Evolutionary conservation across 2,797 vertebrate species (phyloP).

Genomic region (Trachurus trachurus): DNA sequence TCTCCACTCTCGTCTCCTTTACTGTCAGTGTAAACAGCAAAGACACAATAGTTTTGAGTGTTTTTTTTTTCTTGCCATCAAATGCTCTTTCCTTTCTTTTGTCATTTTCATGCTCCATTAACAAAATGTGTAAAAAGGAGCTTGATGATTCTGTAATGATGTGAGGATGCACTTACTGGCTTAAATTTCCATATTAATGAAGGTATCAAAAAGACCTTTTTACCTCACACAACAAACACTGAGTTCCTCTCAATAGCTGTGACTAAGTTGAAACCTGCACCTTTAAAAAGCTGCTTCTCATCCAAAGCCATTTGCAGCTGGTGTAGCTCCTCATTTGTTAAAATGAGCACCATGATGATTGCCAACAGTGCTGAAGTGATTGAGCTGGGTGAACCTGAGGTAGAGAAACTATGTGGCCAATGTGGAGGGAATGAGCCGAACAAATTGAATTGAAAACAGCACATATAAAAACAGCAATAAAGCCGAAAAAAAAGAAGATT

Average conservation of each 20-base stretch:
- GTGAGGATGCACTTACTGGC: conserved; percentile 79
- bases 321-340: conserved; percentile 70
- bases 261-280: conserved; percentile 41
- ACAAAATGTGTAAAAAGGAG: conserved; percentile 82
- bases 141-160: conserved; percentile 87
- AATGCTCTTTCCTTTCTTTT: conserved; percentile 78
- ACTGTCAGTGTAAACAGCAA: conserved; percentile 29
- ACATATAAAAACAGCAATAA: conserved; percentile 67
- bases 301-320: conserved; percentile 68
- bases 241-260: conserved; percentile 51
- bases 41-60: conserved; percentile 8
- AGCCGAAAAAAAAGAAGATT: conserved; percentile 15
- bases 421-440: conserved; percentile 73
- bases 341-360: conserved; percentile 82
- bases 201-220: conserved; percentile 68
- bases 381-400: conserved; percentile 78
- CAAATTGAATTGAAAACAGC: conserved; percentile 72
- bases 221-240: conserved; percentile 63
- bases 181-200: conserved; percentile 88
- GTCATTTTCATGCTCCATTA: conserved; percentile 86
- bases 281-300: conserved; percentile 70
- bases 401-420: conserved; percentile 56
- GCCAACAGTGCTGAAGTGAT: conserved; percentile 78
- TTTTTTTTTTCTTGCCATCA: conserved; percentile 39
- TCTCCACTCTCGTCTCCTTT: background rate